Base-by-base conservation (phyloP, 2,888 invertebrate genomes). In the Lepetodrilus schrolli region DNA sequence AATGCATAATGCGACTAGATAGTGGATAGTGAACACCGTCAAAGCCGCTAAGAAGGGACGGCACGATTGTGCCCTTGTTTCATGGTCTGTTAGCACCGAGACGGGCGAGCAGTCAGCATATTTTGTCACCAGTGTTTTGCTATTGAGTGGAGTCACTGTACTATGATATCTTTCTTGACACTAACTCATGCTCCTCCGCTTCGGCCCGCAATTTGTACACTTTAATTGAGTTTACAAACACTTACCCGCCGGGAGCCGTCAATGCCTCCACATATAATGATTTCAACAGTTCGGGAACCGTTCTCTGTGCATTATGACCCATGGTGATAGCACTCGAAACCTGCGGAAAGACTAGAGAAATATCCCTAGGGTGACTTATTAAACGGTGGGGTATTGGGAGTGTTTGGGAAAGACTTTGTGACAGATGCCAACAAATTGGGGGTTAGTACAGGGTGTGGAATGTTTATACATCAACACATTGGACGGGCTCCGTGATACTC, bases 181-280 rank as follows among this genome's bases (percentile, higher is more conserved):
- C 21, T 37, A 69, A 73, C 69, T 51, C 43, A 68, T 58, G 51
- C 50, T 8, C 20, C 69, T 21, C 23, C 49, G 43, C 69, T 38
- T 5, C 21, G 37, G 50, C 47, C 58, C 4, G 20, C 47, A 73
- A 73, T 69, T 73, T 73, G 58, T 73, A 69, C 73, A 73, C 50
- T n/a, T 38, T 69, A 69, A 21, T 69, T 51, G 69, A 73, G 73
- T 73, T 73, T 73, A 69, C 73, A 73, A 73, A 73, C 69, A 73
- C 23, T 50, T 50, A 50, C 50, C 50, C 50, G 20, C 21, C 50
- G 21, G 50, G 50, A 50, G 10, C 10, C 21, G 21, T 10, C 50
- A 17, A 17, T 3, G 23, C 21, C 21, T 50, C 20, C 21, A 21
- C 20, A 23, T 23, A 23, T 21, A 50, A 50, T 50, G 50, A 50